These are phyloP conservation scores for Montipora efflorescens DNA, from an alignment of 64 coral and sea anemone species.

Conservation along the genomic window DNA sequence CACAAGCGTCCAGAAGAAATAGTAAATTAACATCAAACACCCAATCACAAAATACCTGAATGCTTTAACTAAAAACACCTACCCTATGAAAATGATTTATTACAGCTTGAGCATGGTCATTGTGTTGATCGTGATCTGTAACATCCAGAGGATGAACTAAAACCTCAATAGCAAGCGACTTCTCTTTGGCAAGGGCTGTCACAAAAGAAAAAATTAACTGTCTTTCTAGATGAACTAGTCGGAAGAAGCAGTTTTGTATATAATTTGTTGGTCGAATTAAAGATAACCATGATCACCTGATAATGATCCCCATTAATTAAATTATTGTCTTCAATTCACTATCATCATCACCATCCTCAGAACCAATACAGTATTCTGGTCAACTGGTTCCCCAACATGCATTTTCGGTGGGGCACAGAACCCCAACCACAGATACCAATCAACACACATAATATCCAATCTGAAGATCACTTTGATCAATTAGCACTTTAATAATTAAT, in stretches of 20 bases:
- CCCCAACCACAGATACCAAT: too few species aligned
- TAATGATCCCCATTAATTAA: too few species aligned
- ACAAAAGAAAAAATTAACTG: not conserved
- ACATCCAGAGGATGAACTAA: constrained; percentile 84
- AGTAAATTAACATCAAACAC: not conserved
- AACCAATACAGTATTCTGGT: not conserved
- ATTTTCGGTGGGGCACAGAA: too few species aligned
- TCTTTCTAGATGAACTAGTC: not conserved
- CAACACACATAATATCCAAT: too few species aligned
- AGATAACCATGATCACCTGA: too few species aligned
- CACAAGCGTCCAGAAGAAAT: too few species aligned
- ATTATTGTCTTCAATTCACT: not conserved
- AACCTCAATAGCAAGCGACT: constrained; percentile 40
- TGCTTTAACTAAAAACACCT: not conserved
- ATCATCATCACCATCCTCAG: not conserved
- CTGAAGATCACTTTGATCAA: too few species aligned
- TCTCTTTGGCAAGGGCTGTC: constrained; percentile 13
- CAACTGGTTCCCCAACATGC: too few species aligned
- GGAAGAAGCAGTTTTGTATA: too few species aligned
- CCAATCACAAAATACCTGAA: not conserved
- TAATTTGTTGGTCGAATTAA: too few species aligned
- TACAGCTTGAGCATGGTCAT: constrained; percentile 67
- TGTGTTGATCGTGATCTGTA: constrained; percentile 62
- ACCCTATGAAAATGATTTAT: constrained; percentile 85
- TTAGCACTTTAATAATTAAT: too few species aligned